phyloP scores from a whole-genome alignment of 2,888 invertebrate species.

The Drosophila subquinaria region DNA sequence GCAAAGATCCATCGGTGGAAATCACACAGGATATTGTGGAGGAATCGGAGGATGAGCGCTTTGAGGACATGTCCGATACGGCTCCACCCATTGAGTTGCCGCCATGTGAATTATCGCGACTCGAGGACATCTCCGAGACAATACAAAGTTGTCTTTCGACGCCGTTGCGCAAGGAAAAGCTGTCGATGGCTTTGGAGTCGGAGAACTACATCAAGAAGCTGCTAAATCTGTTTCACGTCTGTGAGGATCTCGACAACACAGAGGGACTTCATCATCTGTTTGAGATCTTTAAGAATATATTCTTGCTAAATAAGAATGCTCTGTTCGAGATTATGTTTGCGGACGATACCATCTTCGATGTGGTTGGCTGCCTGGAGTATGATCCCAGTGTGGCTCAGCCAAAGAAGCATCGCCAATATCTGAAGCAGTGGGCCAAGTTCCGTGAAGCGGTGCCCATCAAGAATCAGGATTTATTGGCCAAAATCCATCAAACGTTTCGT shows the following conservation, averaged over 20 bases:
- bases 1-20: conserved; percentile 99
- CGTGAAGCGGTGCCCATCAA: conserved; percentile 97
- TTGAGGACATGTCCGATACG: conserved; percentile 98
- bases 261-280: conserved; percentile 98
- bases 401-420: conserved; percentile 97
- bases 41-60: conserved; percentile 98
- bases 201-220: conserved; percentile 98
- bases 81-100: conserved; percentile 98
- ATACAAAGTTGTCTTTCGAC: conserved; percentile 95
- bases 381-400: conserved; percentile 95
- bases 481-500: conserved; percentile 99
- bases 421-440: conserved; percentile 96
- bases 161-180: conserved; percentile 96
- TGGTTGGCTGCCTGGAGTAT: conserved; percentile 99
- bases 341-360: conserved; percentile 98
- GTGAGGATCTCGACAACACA: conserved; percentile 98
- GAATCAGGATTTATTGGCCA: conserved; percentile 96
- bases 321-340: conserved; percentile 99
- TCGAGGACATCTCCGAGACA: conserved; percentile 97
- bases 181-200: conserved; percentile 96
- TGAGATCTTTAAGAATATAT: conserved; percentile 99
- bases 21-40: conserved; percentile 98
- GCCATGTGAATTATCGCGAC: conserved; percentile 95
- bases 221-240: conserved; percentile 97
- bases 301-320: conserved; percentile 98